Percentiles rank a stretch among this genome's conserved stretches.
Evolutionary conservation across 2,797 vertebrate genomes (phyloP).

Genomic region (Chelonia mydas): DNA sequence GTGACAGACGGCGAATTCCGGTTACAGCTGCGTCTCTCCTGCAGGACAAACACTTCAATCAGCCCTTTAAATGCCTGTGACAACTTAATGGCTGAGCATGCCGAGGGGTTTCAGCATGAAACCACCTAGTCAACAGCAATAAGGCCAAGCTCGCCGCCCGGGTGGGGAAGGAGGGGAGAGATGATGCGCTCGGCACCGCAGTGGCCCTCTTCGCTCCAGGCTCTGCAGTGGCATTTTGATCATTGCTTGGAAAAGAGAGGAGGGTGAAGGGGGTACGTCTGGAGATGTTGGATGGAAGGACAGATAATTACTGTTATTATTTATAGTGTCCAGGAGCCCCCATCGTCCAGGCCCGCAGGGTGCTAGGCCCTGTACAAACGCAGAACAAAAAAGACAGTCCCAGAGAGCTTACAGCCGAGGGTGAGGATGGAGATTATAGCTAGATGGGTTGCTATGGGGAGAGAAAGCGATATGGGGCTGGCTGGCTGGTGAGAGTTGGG

Average conservation of each 20-base stretch:
- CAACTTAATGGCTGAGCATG: slow-evolving; percentile 36
- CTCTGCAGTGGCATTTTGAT: background rate
- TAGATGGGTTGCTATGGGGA: background rate
- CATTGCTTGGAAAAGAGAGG: background rate
- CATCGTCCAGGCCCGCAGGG: background rate
- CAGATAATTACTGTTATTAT: background rate
- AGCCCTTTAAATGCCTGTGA: slow-evolving; percentile 21
- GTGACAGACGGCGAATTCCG: slow-evolving; percentile 8
- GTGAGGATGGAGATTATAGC: background rate
- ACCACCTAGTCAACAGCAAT: background rate
- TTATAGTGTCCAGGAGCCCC: background rate
- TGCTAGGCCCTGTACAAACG: background rate
- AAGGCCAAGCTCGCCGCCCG: no score
- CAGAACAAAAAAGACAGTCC: background rate
- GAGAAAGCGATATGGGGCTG: background rate
- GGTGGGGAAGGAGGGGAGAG: background rate
- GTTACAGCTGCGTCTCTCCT: slow-evolving; percentile 9
- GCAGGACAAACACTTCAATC: slow-evolving; percentile 43
- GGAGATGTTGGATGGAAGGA: background rate
- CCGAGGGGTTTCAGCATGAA: background rate
- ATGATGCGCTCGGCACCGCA: rapidly evolving
- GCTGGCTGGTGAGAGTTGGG: background rate
- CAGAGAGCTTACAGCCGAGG: background rate
- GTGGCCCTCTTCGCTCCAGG: background rate
- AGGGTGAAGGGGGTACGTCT: background rate